Evolutionary conservation across 2,797 vertebrate genomes (phyloP).

Genomic region (Capromys pilorides): DNA sequence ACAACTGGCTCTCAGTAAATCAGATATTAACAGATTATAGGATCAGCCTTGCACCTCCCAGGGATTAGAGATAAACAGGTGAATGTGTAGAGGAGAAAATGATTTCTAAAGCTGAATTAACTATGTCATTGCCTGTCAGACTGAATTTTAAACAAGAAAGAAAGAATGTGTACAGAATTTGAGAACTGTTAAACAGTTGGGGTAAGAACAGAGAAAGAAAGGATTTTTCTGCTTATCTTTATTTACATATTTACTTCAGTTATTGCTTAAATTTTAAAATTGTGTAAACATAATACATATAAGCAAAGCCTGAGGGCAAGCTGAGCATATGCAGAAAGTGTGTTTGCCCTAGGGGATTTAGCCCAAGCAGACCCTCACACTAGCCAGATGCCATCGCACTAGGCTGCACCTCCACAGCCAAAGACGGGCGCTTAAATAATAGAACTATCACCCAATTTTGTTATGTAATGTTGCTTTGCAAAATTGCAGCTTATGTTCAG

Average conservation of each 20-base stretch:
- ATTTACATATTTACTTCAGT: not conserved
- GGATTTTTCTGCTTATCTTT: not conserved
- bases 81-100: slow-evolving; percentile 76
- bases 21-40: slow-evolving; percentile 83
- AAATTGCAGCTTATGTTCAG: not conserved
- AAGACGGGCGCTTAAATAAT: slow-evolving; percentile 18
- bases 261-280: slow-evolving; percentile 50
- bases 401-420: not conserved
- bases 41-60: slow-evolving; percentile 73
- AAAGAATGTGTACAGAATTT: slow-evolving; percentile 11
- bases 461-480: slow-evolving; percentile 4
- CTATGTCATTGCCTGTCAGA: slow-evolving; percentile 80
- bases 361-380: not conserved
- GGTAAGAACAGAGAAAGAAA: not conserved
- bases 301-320: slow-evolving; percentile 1
- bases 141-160: slow-evolving; percentile 63
- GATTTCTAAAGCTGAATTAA: slow-evolving; percentile 77
- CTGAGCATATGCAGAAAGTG: accelerated
- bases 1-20: slow-evolving; percentile 81
- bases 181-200: not conserved
- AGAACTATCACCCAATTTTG: not conserved
- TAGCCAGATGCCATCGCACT: not conserved
- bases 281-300: not conserved
- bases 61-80: slow-evolving; percentile 80
- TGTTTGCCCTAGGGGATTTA: not conserved